Conservation (phyloP, 2,797 vertebrate species). For the Muscicapa comitata region DNA sequence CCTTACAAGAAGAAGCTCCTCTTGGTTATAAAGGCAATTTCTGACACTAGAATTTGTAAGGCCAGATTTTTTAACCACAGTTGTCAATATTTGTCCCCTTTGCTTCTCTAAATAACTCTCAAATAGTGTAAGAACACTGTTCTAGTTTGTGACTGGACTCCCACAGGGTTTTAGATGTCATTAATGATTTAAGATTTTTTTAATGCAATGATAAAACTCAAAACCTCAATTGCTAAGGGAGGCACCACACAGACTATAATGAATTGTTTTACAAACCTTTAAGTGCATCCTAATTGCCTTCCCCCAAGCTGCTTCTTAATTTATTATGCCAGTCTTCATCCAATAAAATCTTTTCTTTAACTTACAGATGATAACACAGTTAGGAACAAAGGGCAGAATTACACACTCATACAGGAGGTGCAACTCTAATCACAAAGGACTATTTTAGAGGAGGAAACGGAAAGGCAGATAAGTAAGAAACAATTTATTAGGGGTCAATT, state of each 20-base stretch:
- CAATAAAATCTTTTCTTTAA: background rate
- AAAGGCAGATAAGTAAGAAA: background rate
- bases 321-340: background rate
- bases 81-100: background rate
- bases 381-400: background rate
- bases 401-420: background rate
- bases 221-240: background rate
- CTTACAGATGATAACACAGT: background rate
- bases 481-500: background rate
- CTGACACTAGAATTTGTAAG: background rate
- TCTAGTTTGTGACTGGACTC: background rate
- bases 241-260: background rate
- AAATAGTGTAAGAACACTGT: background rate
- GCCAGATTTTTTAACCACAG: background rate
- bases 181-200: background rate
- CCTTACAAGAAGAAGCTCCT: background rate
- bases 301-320: background rate
- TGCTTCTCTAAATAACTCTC: background rate
- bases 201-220: background rate
- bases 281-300: background rate
- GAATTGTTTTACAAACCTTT: background rate
- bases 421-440: background rate
- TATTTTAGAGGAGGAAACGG: background rate
- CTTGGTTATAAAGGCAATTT: background rate
- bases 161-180: background rate